phyloP scores from a whole-genome alignment of 1,140 invertebrate species.

The Antheraea mylitta region DNA sequence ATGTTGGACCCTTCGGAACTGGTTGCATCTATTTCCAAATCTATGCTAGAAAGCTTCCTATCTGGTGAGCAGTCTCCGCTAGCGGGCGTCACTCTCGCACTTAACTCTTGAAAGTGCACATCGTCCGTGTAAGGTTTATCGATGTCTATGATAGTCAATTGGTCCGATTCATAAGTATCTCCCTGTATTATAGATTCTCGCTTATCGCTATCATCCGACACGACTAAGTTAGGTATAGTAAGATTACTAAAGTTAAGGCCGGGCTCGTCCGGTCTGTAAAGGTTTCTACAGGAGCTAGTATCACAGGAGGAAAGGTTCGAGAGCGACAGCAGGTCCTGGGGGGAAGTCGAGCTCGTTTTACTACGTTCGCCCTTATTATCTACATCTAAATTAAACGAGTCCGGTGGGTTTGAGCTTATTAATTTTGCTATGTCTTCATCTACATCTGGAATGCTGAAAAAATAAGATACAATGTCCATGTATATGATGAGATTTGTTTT shows the following conservation, averaged over 20 bases:
- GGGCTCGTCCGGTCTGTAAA: conserved; percentile 57
- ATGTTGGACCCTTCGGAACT: conserved; percentile 83
- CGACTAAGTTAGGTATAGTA: conserved; percentile 74
- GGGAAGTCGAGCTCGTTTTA: conserved; percentile 52
- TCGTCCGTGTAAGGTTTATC: conserved; percentile 76
- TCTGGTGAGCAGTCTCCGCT: conserved; percentile 66
- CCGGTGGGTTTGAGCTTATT: conserved; percentile 61
- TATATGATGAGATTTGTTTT: no score
- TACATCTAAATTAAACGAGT: conserved; percentile 48
- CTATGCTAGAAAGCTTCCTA: conserved; percentile 60
- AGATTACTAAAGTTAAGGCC: conserved; percentile 60
- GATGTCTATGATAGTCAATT: conserved; percentile 82
- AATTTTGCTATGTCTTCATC: conserved; percentile 77
- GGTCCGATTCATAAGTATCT: conserved; percentile 78
- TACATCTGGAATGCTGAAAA: conserved; percentile 75
- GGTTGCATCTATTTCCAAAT: conserved; percentile 63
- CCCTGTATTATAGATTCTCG: conserved; percentile 68
- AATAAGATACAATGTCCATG: not conserved
- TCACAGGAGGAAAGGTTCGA: conserved; percentile 70
- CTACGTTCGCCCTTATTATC: conserved; percentile 49
- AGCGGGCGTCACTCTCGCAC: conserved; percentile 40
- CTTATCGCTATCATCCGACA: conserved; percentile 73
- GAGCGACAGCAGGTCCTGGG: conserved; percentile 60
- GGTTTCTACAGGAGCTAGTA: conserved; percentile 72
- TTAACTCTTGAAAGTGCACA: conserved; percentile 56